Base-by-base conservation (phyloP, 2,113 vertebrate species). In the Haplochromis vanheusdeni region DNA sequence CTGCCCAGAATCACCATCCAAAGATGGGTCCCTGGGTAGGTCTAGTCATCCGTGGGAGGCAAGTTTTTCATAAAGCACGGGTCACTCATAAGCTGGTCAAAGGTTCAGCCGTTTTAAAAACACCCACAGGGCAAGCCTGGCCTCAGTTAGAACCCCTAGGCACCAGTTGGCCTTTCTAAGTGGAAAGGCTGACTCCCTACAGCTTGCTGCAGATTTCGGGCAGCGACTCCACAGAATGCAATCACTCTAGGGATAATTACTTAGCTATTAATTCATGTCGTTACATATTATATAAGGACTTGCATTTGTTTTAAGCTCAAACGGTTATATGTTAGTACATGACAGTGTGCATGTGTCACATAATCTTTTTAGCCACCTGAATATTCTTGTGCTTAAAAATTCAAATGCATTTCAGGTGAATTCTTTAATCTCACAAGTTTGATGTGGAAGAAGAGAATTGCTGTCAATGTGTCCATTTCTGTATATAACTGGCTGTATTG, bases 71-170 rank as follows among this genome's bases (percentile, higher is more conserved):
- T 81, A 55, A 81, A 70, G 81, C 62, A 35, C 47, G 26, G 77
- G 31, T 87, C 83, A 51, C 55, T 85, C 86, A 70, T 77, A 56
- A 83, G 49, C 70, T 52, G 87, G 90, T 92, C 94, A 94, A 83
- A 94, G 87, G 91, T 89, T 93, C 82, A 90, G 85, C 80, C 83
- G 58, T 77, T 93, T 94, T 94, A 75, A 92, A 94, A 93, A 95
- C 84, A 93, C 90, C 94, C 95, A 93, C 86, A 93, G 93, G 91
- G 89, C 86, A 91, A 89, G 62, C 79, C 75, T 91, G 89, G 90
- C 92, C 95, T 93, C 87, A 51, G 85, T 88, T 56, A 58, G 79
- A 85, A 80, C 91, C 94, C 94, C 85, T 87, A 47, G 81, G 91
- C 91, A 60, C 83, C 62, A 79, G 84, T 62, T 94, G 91, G 86